Conservation (phyloP, 2,797 vertebrate genomes). For the Anas bernieri region DNA sequence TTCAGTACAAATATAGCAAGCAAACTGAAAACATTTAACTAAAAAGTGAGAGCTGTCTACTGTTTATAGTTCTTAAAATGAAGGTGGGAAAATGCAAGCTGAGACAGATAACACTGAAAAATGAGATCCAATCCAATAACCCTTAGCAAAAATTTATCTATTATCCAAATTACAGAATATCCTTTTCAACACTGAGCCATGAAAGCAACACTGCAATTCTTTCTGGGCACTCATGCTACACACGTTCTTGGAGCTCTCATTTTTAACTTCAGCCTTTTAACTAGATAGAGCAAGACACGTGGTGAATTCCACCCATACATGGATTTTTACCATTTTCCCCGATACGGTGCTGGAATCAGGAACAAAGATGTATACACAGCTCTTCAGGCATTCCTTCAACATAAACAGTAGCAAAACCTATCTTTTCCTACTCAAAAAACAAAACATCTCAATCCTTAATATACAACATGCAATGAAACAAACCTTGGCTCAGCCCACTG, state of each 20-base stretch:
- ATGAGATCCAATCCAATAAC: background rate
- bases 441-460: background rate
- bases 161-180: background rate
- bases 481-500: background rate
- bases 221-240: background rate
- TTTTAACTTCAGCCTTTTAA: constrained; percentile 3
- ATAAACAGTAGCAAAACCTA: background rate
- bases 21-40: background rate
- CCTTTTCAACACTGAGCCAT: background rate
- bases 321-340: background rate
- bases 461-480: background rate
- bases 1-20: background rate
- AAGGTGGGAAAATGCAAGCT: background rate
- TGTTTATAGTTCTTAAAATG: background rate
- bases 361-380: background rate
- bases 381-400: background rate
- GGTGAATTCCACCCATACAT: background rate
- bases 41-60: background rate
- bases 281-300: background rate
- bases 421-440: background rate
- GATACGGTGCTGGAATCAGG: background rate
- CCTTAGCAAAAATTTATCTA: background rate
- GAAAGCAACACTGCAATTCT: background rate
- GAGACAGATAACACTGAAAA: background rate
- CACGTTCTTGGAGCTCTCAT: background rate